Percentiles rank a stretch among this genome's conserved stretches.
Conservation (phyloP, 37 sponge, comb jelly and placozoan genomes). For the Ephydatia muelleri region DNA sequence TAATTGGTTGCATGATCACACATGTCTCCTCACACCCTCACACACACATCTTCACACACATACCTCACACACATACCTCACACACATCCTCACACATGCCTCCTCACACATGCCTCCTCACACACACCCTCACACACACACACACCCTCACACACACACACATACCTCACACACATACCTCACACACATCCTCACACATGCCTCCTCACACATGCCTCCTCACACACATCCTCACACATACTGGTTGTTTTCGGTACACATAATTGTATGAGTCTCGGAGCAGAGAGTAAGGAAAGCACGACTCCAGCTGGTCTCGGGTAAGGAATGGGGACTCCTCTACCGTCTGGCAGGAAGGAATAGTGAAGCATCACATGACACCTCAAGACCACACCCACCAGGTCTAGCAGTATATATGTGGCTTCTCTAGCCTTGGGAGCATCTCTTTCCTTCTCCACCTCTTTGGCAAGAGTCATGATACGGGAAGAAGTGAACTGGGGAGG, state of each 20-base stretch:
- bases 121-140: too few relatives aligned
- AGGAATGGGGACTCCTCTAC: constrained; percentile 88
- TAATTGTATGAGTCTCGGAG: constrained; percentile 83
- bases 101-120: too few relatives aligned
- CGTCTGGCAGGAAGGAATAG: constrained; percentile 24
- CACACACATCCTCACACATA: not conserved
- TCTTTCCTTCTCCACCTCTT: constrained; percentile 81
- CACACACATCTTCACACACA: too few relatives aligned
- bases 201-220: too few relatives aligned
- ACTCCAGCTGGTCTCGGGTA: constrained; percentile 85
- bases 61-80: not conserved
- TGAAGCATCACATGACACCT: not conserved
- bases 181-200: too few relatives aligned
- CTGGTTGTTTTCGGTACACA: not conserved
- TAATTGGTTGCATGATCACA: too few relatives aligned
- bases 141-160: too few relatives aligned
- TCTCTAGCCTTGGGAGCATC: constrained; percentile 81
- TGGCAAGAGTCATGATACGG: constrained; percentile 81
- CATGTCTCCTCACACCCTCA: too few relatives aligned
- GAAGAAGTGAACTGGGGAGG: constrained; percentile 70
- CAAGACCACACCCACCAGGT: constrained; percentile 37
- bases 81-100: too few relatives aligned
- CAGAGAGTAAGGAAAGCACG: constrained; percentile 90
- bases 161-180: too few relatives aligned
- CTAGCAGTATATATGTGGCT: constrained; percentile 80